phyloP scores from a whole-genome alignment of 2,113 vertebrate species.

The Rhegmatorhina hoffmannsi region DNA sequence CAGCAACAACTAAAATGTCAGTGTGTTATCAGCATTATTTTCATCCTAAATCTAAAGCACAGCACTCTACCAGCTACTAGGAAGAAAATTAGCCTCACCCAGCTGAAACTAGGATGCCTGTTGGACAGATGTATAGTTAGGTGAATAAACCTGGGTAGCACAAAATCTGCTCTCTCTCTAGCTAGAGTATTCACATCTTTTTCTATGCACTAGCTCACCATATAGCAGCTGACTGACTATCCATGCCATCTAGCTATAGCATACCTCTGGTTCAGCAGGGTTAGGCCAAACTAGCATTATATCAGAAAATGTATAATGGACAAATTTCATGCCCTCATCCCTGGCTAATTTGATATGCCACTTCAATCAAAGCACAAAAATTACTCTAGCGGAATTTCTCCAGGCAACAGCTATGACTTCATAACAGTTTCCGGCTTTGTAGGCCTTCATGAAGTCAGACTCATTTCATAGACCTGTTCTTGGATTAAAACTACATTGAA shows the following conservation, averaged over 20 bases:
- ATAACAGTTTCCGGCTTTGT: background rate
- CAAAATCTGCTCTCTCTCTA: background rate
- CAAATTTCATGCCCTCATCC: background rate
- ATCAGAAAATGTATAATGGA: background rate
- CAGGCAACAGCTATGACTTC: background rate
- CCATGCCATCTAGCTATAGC: background rate
- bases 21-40: background rate
- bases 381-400: background rate
- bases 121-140: background rate
- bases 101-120: background rate
- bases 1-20: background rate
- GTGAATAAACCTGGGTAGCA: rapidly evolving
- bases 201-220: background rate
- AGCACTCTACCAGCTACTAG: background rate
- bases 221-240: background rate
- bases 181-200: background rate
- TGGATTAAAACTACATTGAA: background rate
- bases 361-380: background rate
- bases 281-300: background rate
- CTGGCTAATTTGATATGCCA: background rate
- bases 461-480: background rate
- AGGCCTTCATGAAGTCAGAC: background rate
- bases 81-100: background rate
- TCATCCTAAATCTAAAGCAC: background rate
- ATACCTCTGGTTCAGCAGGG: background rate